Percentiles rank a stretch among this genome's conserved stretches.
Evolutionary conservation across 1,140 invertebrate species (phyloP).

Genomic region (Drosophila setifemur): DNA sequence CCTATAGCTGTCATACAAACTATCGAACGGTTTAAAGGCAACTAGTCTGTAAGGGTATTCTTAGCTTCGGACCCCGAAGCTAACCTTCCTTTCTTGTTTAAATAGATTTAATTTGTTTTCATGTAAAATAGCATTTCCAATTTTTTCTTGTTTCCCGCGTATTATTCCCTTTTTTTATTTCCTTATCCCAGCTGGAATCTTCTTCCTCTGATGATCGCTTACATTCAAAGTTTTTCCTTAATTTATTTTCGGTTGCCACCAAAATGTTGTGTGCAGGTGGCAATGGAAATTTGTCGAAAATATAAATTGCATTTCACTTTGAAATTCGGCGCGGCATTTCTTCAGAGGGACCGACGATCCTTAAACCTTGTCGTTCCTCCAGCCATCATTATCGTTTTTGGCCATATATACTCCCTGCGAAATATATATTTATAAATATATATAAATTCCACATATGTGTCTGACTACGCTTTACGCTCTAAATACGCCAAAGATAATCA

Average conservation of each 20-base stretch:
- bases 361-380: background rate
- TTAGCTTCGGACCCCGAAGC: too few species aligned
- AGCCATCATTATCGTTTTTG: slow-evolving; percentile 36
- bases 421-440: background rate
- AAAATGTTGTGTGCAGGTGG: slow-evolving; percentile 26
- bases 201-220: background rate
- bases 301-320: slow-evolving; percentile 52
- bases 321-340: slow-evolving; percentile 48
- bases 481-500: slow-evolving; percentile 82
- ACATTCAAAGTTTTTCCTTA: background rate
- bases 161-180: background rate
- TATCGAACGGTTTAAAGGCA: too few species aligned
- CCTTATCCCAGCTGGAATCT: slow-evolving; percentile 12
- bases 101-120: too few species aligned
- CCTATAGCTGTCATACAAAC: too few species aligned
- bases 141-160: background rate
- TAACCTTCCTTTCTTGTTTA: too few species aligned
- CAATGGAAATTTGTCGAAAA: slow-evolving; percentile 48
- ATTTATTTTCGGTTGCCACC: background rate
- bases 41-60: too few species aligned
- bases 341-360: slow-evolving; percentile 11
- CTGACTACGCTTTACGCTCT: slow-evolving; percentile 82
- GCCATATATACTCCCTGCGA: too few species aligned
- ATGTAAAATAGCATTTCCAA: background rate
- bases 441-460: slow-evolving; percentile 27